Percentiles rank a stretch among this genome's conserved stretches.
phyloP scores from a whole-genome alignment of 2,888 invertebrate genomes.

The Drosophila tripunctata region DNA sequence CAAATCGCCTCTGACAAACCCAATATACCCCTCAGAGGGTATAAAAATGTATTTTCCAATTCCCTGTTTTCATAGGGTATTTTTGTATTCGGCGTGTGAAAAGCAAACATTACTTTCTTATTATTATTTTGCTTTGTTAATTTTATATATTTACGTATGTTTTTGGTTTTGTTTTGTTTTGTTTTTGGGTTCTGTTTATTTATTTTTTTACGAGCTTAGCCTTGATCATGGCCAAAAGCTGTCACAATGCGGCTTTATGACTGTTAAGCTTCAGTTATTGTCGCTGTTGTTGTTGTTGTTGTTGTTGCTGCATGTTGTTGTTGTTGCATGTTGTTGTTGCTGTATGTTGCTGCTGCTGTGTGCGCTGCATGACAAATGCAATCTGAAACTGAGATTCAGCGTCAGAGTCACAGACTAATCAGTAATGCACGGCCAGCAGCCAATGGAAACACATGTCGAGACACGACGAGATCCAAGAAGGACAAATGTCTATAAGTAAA shows the following conservation, averaged over 20 bases:
- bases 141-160: too few species aligned
- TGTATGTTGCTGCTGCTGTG: slow-evolving; percentile 19
- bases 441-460: slow-evolving; percentile 45
- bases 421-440: slow-evolving; percentile 41
- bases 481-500: slow-evolving; percentile 29
- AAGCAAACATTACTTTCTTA: too few species aligned
- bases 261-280: slow-evolving; percentile 25
- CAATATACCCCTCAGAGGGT: too few species aligned
- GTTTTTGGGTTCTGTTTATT: slow-evolving; percentile 15
- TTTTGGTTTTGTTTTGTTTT: slow-evolving; percentile 9
- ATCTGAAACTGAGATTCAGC: slow-evolving; percentile 27
- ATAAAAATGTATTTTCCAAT: too few species aligned
- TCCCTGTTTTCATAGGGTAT: too few species aligned
- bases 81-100: too few species aligned
- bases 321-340: slow-evolving; percentile 38
- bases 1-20: too few species aligned
- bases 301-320: slow-evolving; percentile 1
- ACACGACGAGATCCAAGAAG: slow-evolving; percentile 14
- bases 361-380: slow-evolving; percentile 59
- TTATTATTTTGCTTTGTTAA: background rate
- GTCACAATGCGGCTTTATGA: slow-evolving; percentile 54
- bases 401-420: slow-evolving; percentile 33
- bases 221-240: slow-evolving; percentile 58
- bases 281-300: slow-evolving; percentile 14
- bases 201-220: slow-evolving; percentile 48